These are phyloP conservation scores for Aleadryas rufinucha DNA, from an alignment of 2,113 vertebrate species.

Conservation along the genomic window DNA sequence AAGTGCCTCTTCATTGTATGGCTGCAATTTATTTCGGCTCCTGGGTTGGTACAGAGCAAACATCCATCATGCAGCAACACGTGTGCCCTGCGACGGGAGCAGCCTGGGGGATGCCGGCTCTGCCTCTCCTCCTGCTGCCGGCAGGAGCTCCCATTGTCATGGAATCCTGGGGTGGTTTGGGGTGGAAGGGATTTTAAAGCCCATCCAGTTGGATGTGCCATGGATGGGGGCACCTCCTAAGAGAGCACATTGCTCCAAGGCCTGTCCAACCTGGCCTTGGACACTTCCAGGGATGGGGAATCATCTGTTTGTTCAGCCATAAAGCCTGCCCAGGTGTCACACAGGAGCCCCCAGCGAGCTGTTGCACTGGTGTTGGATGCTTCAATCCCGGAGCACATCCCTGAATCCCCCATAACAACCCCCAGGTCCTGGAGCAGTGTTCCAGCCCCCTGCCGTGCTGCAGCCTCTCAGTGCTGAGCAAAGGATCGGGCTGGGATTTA, in stretches of 20 bases:
- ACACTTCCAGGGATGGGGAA: background rate
- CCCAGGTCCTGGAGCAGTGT: background rate
- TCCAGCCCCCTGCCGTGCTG: background rate
- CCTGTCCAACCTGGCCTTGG: background rate
- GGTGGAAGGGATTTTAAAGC: background rate
- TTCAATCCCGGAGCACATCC: accelerated
- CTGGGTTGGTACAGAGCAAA: background rate
- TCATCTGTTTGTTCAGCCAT: accelerated
- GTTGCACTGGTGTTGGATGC: accelerated
- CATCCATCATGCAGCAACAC: background rate
- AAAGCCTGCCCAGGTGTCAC: background rate
- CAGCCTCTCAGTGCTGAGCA: accelerated
- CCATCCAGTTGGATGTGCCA: accelerated
- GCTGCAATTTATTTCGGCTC: slow-evolving; percentile 49
- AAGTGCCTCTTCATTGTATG: slow-evolving; percentile 59
- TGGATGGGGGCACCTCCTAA: background rate
- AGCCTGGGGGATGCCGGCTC: background rate
- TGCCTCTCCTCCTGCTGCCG: background rate
- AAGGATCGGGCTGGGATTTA: background rate
- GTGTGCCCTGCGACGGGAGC: background rate
- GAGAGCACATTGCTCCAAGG: background rate
- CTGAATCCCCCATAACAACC: accelerated
- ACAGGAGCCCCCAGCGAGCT: accelerated
- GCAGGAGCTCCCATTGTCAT: background rate
- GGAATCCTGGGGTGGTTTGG: background rate